Conservation (phyloP, 2,888 invertebrate genomes). For the Scaptodrosophila latifasciaeformis region DNA sequence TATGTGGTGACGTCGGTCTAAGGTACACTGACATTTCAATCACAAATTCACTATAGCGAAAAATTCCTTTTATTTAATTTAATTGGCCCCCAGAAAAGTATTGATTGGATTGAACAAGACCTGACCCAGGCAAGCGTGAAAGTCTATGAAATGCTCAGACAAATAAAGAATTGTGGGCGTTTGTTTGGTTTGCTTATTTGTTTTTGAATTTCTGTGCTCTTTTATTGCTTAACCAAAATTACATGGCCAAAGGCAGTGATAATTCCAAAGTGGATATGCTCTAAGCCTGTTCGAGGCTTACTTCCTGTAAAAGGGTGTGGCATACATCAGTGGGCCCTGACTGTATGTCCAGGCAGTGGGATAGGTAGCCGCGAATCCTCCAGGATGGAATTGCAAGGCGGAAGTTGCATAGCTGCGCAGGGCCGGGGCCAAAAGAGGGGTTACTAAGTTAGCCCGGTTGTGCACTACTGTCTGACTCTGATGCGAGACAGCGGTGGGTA, state of each 20-base stretch:
- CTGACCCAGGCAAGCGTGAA: conserved; percentile 17
- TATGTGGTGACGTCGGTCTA: conserved; percentile 61
- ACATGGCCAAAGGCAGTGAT: conserved; percentile 11
- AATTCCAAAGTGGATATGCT: conserved; percentile 6
- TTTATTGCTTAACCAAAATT: conserved; percentile 7
- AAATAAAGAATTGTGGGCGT: not conserved
- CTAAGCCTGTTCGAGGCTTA: not conserved
- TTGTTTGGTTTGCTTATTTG: not conserved
- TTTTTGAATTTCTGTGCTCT: conserved; percentile 6
- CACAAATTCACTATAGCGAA: conserved; percentile 45
- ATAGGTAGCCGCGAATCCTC: not conserved
- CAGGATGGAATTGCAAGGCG: not conserved
- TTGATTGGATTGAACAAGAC: not conserved
- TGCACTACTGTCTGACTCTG: conserved; percentile 77
- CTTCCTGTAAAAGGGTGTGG: not conserved
- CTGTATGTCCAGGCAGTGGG: conserved; percentile 2
- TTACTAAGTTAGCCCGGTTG: conserved; percentile 63
- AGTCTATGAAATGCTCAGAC: conserved; percentile 14
- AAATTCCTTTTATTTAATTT: conserved; percentile 29
- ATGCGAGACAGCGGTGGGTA: conserved; percentile 73
- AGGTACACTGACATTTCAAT: conserved; percentile 19
- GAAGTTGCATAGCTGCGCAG: conserved; percentile 14
- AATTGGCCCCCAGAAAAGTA: conserved; percentile 38
- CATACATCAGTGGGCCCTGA: not conserved
- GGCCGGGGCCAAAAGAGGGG: conserved; percentile 22